Evolutionary conservation across 1,140 invertebrate species (phyloP).

Genomic region (Magallana ariakensis): DNA sequence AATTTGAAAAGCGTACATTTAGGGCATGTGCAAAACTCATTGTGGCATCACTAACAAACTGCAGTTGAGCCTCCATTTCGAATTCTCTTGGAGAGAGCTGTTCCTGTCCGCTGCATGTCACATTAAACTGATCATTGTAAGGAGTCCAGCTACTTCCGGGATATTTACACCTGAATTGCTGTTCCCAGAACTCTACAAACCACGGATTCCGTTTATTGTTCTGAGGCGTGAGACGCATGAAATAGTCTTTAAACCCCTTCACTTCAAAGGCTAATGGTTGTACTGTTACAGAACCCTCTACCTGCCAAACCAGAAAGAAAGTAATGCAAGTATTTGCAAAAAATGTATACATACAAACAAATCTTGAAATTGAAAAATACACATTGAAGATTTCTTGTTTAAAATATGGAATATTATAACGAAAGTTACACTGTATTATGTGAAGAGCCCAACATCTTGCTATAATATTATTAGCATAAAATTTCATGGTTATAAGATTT

Average conservation of each 20-base stretch:
- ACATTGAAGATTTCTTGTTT: too few relatives aligned
- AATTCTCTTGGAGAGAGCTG: conserved; percentile 76
- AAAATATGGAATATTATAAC: too few relatives aligned
- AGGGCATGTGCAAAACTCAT: conserved; percentile 90
- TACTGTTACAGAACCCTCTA: conserved; percentile 89
- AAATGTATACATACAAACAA: too few relatives aligned
- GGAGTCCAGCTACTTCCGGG: conserved; percentile 79
- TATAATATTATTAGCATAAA: too few relatives aligned
- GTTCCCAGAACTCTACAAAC: conserved; percentile 90
- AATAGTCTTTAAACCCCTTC: conserved; percentile 79
- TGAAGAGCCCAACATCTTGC: too few relatives aligned
- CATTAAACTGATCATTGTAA: conserved; percentile 69
- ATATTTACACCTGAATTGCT: conserved; percentile 82
- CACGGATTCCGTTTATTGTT: conserved; percentile 82
- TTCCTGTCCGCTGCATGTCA: conserved; percentile 70
- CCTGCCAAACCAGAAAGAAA: conserved; percentile 70
- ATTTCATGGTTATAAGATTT: too few relatives aligned
- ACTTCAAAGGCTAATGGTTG: conserved; percentile 83
- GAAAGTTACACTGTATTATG: too few relatives aligned
- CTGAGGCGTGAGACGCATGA: conserved; percentile 72
- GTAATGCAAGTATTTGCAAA: background rate
- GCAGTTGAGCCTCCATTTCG: conserved; percentile 91
- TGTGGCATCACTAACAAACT: conserved; percentile 93
- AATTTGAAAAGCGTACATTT: conserved; percentile 59
- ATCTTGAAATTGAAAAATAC: too few relatives aligned